Percentiles rank a stretch among this genome's conserved stretches.
phyloP scores from a whole-genome alignment of 2,888 invertebrate species.

The Eumerus sabulonum region DNA sequence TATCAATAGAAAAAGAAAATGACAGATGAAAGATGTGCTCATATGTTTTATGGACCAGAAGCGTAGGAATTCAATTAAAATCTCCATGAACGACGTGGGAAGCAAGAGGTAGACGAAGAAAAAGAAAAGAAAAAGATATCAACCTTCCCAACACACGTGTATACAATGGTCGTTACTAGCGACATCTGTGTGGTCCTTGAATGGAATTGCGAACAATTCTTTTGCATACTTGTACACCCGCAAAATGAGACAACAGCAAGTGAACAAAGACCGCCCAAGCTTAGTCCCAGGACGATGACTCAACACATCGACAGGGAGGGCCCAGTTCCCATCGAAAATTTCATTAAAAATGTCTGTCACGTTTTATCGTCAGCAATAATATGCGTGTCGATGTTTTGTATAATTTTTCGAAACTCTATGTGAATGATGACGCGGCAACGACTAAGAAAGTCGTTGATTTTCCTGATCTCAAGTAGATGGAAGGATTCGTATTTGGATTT shows the following conservation, averaged over 20 bases:
- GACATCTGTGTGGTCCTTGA: constrained; percentile 2
- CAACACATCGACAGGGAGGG: constrained; percentile 3
- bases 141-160: constrained; percentile 19
- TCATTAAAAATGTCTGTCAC: constrained; percentile 43
- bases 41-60: background rate
- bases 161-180: constrained; percentile 8
- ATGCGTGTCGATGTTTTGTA: constrained; percentile 48
- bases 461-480: too few species aligned
- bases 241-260: too few species aligned
- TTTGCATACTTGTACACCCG: too few species aligned
- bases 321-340: constrained; percentile 2
- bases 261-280: too few species aligned
- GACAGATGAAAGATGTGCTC: constrained; percentile 27
- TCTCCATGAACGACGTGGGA: constrained; percentile 15
- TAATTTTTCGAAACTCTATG: constrained; percentile 24
- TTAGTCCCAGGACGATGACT: constrained; percentile 23
- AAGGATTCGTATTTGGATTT: too few species aligned
- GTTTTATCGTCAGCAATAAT: constrained; percentile 54
- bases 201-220: constrained; percentile 37
- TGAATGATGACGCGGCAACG: background rate
- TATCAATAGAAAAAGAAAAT: constrained; percentile 24
- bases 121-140: constrained; percentile 33
- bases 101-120: too few species aligned
- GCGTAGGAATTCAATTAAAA: constrained; percentile 50
- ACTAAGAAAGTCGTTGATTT: background rate